A percentile compares a stretch with the other conserved stretches of the same genome.
Conservation (phyloP, 2,888 invertebrate species). For the Diarsia dahlii region DNA sequence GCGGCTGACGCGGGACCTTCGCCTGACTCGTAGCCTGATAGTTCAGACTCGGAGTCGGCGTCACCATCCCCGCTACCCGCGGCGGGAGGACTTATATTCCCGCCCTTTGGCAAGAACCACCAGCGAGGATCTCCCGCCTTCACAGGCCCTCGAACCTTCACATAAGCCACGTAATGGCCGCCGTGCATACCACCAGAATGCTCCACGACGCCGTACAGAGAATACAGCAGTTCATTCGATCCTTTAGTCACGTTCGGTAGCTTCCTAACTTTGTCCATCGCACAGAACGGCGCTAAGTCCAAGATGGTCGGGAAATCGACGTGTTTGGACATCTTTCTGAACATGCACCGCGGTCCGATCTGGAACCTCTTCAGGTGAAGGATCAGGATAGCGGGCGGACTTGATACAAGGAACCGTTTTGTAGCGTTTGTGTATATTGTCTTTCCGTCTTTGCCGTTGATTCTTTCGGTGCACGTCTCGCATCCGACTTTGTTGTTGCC, state of each 20-base stretch:
- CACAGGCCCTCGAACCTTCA: slow-evolving; percentile 94
- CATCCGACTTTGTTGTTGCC: slow-evolving; percentile 98
- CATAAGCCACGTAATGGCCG: slow-evolving; percentile 97
- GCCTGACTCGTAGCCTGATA: slow-evolving; percentile 90
- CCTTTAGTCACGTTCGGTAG: slow-evolving; percentile 91
- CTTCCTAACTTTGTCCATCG: slow-evolving; percentile 92
- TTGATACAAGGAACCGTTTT: slow-evolving; percentile 96
- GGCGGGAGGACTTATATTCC: slow-evolving; percentile 88
- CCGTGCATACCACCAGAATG: slow-evolving; percentile 98
- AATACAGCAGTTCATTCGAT: slow-evolving; percentile 94
- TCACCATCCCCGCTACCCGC: slow-evolving; percentile 84
- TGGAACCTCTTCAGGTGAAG: slow-evolving; percentile 99
- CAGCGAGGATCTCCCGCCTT: slow-evolving; percentile 92
- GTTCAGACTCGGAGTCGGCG: slow-evolving; percentile 90
- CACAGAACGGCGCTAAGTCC: slow-evolving; percentile 97
- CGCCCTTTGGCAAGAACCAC: slow-evolving; percentile 93
- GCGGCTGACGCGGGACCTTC: slow-evolving; percentile 81
- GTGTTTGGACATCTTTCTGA: slow-evolving; percentile 95
- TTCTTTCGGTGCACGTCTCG: slow-evolving; percentile 95
- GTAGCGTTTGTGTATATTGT: slow-evolving; percentile 95
- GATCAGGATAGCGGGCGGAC: slow-evolving; percentile 98
- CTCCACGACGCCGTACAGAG: slow-evolving; percentile 98
- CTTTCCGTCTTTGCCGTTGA: slow-evolving; percentile 93
- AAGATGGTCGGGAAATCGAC: slow-evolving; percentile 96
- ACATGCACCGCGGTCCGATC: slow-evolving; percentile 93